A percentile compares a stretch with the other conserved stretches of the same genome.
phyloP scores from a whole-genome alignment of 1,140 invertebrate species.

The Aphelinus atriplicis region DNA sequence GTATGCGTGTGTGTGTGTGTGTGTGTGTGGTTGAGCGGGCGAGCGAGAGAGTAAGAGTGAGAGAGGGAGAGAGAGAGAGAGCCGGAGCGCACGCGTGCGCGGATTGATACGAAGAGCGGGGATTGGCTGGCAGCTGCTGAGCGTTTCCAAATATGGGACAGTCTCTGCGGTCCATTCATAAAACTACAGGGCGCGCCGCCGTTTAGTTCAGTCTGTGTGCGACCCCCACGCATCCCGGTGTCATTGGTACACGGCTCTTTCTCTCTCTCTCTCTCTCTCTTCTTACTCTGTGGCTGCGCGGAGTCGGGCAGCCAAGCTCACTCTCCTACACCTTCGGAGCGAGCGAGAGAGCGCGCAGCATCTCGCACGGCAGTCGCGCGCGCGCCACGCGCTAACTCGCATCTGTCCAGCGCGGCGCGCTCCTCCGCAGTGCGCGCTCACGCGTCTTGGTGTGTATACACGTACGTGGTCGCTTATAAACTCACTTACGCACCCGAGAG shows the following conservation, averaged over 20 bases:
- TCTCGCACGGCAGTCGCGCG: conserved; percentile 44
- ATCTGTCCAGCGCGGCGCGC: too few species aligned
- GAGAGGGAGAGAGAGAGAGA: conserved; percentile 10
- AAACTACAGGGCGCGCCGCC: conserved; percentile 67
- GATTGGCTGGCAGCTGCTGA: conserved; percentile 66
- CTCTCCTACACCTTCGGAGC: too few species aligned
- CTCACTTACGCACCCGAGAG: too few species aligned
- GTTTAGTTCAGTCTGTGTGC: conserved; percentile 65
- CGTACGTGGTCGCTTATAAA: too few species aligned
- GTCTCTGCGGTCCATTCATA: conserved; percentile 73
- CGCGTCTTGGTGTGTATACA: too few species aligned
- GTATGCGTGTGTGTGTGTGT: conserved; percentile 51
- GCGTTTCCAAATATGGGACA: conserved; percentile 70
- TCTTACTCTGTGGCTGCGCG: too few species aligned
- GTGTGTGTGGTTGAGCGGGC: background rate
- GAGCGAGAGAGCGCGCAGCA: conserved; percentile 42
- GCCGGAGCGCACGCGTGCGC: conserved; percentile 52
- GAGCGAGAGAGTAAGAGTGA: too few species aligned
- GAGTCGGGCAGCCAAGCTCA: too few species aligned
- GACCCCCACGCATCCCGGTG: conserved; percentile 62
- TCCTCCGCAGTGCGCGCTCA: too few species aligned
- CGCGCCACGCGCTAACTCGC: conserved; percentile 6
- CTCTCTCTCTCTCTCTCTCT: too few species aligned
- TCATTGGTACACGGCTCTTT: conserved; percentile 35
- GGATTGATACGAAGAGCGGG: conserved; percentile 53